Base-by-base conservation (phyloP, 1,140 invertebrate genomes). In the Euura lappo region DNA sequence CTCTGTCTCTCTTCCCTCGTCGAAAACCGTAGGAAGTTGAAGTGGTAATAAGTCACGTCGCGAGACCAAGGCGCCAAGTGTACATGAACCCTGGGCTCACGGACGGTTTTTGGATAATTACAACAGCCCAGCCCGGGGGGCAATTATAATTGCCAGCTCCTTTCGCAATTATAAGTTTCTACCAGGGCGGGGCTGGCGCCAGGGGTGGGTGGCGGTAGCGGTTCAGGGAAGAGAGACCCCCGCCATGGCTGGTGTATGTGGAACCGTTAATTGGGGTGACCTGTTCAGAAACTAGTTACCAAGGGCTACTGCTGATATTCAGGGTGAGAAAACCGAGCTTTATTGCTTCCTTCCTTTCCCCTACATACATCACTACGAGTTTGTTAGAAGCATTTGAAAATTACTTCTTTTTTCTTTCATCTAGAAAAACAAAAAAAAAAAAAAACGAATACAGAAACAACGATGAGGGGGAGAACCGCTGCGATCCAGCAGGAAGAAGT, bases 91-190 rank as follows among this genome's bases (percentile, higher is more conserved):
- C 51, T 4, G 74, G 28, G 67, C 75, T 77, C 79, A 77, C 78
- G 74, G 71, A 79, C 78, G 83, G 78, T 85, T 79, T 85, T 83
- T 77, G 79, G 80, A 86, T 86, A 84, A 85, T 86, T 86, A 85
- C 82, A 79, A 85, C 82, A 79, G 81, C 79, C 81, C 66, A n/a
- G 44, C 66, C 66, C 66, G 44, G 76, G 78, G 79, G 77, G 86
- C 86, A 88, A 88, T 88, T 88, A 88, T 88, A 88, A 88, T 88
- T 86, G 86, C 85, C 83, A 81, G 81, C 86, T 87, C 86, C 86
- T 88, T 87, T 88, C 79, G 86, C 85, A 88, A 88, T 88, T 88
- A 88, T 87, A 88, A 88, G 86, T 88, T 88, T 87, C 83, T 81
- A 76, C 79, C 83, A 85, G 84, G 51, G 65, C 44, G n/a, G 28